phyloP scores from a whole-genome alignment of 35 echinoderm and acorn worm genomes.

The Patiria miniata region DNA sequence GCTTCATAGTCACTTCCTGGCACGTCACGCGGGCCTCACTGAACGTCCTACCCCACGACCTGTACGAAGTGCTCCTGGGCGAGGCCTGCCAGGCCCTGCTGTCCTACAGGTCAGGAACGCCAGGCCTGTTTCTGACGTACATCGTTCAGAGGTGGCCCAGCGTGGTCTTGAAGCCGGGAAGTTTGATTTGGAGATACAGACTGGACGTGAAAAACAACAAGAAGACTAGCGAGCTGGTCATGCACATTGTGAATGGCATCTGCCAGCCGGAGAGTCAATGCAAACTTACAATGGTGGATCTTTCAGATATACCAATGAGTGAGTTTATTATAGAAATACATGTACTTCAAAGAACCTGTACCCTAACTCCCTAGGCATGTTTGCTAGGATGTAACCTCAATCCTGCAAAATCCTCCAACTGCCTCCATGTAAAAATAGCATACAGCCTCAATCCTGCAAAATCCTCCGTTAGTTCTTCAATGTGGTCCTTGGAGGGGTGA shows the following conservation, averaged over 20 bases:
- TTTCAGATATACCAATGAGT: constrained; percentile 3
- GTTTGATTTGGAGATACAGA: neutral
- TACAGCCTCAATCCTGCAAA: no score
- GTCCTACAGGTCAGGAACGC: neutral
- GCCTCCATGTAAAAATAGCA: no score
- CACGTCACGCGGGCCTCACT: neutral
- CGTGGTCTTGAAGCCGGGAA: neutral
- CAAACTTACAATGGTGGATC: neutral
- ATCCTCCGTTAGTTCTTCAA: no score
- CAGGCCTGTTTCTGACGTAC: neutral
- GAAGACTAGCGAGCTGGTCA: neutral
- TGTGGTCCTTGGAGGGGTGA: no score
- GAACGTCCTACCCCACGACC: neutral
- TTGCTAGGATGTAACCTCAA: no score
- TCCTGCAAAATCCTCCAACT: no score
- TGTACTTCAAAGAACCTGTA: no score
- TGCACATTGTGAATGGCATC: constrained; percentile 16
- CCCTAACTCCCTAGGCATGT: no score
- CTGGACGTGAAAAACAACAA: neutral
- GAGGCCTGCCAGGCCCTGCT: neutral
- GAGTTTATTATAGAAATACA: neutral
- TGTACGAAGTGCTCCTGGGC: constrained; percentile 3
- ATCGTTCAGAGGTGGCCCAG: neutral
- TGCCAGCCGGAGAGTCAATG: neutral
- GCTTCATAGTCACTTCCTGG: neutral